Evolutionary conservation across 2,797 vertebrate genomes (phyloP).

Genomic region (Pseudotriccus pelzelni): DNA sequence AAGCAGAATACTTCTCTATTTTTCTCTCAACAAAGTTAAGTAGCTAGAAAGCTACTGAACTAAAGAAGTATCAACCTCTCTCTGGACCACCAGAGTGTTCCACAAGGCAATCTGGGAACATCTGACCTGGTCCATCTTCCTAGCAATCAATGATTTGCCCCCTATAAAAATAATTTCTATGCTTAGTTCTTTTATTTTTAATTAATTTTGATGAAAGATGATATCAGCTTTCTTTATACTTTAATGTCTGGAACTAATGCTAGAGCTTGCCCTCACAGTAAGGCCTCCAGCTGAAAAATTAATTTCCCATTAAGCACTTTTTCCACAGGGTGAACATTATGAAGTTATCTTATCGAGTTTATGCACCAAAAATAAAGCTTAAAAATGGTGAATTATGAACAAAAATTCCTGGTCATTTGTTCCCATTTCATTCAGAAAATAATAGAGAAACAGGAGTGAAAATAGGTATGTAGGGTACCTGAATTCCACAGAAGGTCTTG

Average conservation of each 20-base stretch:
- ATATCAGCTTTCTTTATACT: background rate
- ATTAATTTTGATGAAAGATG: background rate
- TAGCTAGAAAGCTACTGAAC: background rate
- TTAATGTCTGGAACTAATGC: background rate
- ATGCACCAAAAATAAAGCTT: background rate
- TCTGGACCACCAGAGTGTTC: background rate
- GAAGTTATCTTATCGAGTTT: background rate
- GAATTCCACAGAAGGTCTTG: background rate
- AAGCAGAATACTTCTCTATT: background rate
- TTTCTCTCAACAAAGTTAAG: background rate
- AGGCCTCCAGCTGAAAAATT: background rate
- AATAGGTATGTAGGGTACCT: background rate
- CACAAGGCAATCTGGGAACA: background rate
- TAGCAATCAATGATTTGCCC: background rate
- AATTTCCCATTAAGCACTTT: background rate
- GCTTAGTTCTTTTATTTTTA: background rate
- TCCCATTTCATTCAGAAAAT: constrained; percentile 3
- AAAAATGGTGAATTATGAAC: background rate
- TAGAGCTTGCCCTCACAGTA: background rate
- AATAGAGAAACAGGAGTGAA: background rate
- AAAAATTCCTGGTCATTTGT: background rate
- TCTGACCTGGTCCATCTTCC: background rate
- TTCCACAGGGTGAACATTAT: background rate
- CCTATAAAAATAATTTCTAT: background rate
- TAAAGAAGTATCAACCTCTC: background rate